A percentile compares a stretch with the other conserved stretches of the same genome.
These are phyloP conservation scores for Bathynomus jamesi DNA, from an alignment of 1,140 invertebrate genomes.

Conservation along the genomic window DNA sequence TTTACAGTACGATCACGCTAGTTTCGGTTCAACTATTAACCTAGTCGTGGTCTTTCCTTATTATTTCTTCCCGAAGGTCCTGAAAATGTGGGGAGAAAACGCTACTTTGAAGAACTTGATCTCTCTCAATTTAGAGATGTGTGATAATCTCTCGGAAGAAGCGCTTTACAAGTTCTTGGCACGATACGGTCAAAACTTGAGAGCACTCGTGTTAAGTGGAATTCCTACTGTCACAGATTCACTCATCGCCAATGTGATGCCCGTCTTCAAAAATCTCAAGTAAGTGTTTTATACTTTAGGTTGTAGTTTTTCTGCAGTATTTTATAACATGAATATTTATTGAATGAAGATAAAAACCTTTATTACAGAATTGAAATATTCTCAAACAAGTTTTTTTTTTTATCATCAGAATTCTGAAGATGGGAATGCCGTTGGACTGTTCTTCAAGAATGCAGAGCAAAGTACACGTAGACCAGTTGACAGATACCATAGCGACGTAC, in stretches of 20 bases:
- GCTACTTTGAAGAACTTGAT: slow-evolving; percentile 78
- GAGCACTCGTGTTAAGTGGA: slow-evolving; percentile 79
- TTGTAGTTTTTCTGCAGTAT: no score
- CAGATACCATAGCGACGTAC: slow-evolving; percentile 93
- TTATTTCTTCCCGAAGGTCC: no score
- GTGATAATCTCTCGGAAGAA: slow-evolving; percentile 90
- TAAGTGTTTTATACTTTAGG: slow-evolving; percentile 49
- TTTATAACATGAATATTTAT: no score
- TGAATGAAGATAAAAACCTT: no score
- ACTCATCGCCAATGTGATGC: slow-evolving; percentile 86
- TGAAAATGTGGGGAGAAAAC: slow-evolving; percentile 66
- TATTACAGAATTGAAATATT: no score
- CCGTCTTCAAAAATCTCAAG: slow-evolving; percentile 82
- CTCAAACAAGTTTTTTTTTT: neutral
- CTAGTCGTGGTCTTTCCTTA: no score
- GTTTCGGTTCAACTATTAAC: no score
- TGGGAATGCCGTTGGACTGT: slow-evolving; percentile 69
- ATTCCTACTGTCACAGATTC: slow-evolving; percentile 97
- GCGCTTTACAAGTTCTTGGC: slow-evolving; percentile 83
- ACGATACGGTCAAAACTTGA: slow-evolving; percentile 63
- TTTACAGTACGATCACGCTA: no score
- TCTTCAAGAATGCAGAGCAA: slow-evolving; percentile 48
- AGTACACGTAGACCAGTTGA: slow-evolving; percentile 92
- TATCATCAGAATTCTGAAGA: slow-evolving; percentile 75
- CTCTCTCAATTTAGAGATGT: slow-evolving; percentile 85